These are phyloP conservation scores for Pteropus alecto DNA, from an alignment of 2,113 vertebrate species.

Conservation along the genomic window DNA sequence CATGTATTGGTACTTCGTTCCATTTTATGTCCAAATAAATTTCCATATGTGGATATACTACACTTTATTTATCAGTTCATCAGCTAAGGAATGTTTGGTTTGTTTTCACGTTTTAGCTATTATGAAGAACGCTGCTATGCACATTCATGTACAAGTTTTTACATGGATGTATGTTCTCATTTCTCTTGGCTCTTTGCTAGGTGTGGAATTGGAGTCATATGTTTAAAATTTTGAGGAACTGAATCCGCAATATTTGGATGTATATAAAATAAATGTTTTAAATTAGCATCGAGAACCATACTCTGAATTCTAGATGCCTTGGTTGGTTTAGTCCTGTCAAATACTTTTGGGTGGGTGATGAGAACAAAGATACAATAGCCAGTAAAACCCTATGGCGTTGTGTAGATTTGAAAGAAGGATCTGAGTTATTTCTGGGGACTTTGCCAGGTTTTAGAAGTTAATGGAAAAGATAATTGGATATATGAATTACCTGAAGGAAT, in stretches of 20 bases:
- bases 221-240: conserved; percentile 19
- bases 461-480: background rate
- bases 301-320: background rate
- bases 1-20: background rate
- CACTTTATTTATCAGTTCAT: background rate
- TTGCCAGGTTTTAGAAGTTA: conserved; percentile 18
- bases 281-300: background rate
- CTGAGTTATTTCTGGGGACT: background rate
- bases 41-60: background rate
- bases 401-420: background rate
- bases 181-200: background rate
- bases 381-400: background rate
- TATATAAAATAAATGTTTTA: background rate
- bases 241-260: background rate
- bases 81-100: background rate
- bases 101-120: background rate
- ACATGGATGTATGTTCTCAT: background rate
- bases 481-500: conserved; percentile 23
- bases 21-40: background rate
- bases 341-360: background rate
- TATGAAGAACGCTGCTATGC: background rate
- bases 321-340: background rate
- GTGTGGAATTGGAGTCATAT: background rate
- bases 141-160: background rate
- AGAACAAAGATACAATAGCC: background rate